Evolutionary conservation across 2,888 invertebrate genomes (phyloP), one percentile per base, ranked within the genome.

Genomic region (Volucella inanis): DNA sequence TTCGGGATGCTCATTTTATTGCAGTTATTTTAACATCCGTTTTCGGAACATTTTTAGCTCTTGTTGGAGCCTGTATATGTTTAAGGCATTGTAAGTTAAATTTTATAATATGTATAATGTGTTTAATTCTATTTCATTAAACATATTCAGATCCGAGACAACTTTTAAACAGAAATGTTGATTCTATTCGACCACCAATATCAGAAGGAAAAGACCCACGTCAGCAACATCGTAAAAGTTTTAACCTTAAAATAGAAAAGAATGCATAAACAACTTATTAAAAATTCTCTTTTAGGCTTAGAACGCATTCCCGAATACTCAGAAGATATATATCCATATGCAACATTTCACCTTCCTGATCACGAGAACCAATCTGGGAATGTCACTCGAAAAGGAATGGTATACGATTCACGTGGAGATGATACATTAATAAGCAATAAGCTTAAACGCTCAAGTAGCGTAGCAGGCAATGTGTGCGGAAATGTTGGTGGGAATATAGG

Each of bases 281-380:
- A 89, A 64, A 89, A 91, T 88, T 89, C 90, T 85, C 91, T 92
- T 87, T 89, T 91, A 87, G 91, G 92, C 76, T 91, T 93, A 87
- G 93, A 93, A 89, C 92, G 93, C 81, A 93, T 93, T 89, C 93
- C 94, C 78, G 94, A 94, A 90, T 94, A 93, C 90, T 93, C 94
- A 55, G 94, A 94, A 90, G 94, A 94, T 89, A 94, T 94, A 89
- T 94, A 94, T 91, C 94, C 94, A 67, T 94, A 94, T 90, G 94
- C 94, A 70, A 94, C 94, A 87, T 94, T 94, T 90, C 93, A 94
- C 90, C 91, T 94, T 88, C 93, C 93, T 87, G 93, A 93, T 89
- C 93, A 93, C 90, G 93, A 93, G 89, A 93, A 93, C 88, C 92
- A 93, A 88, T 92, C 93, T 41, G 92, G 92, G 41, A 93, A 93